These are phyloP conservation scores for Drosophila setosimentum DNA, from an alignment of 2,888 invertebrate species.

Conservation along the genomic window DNA sequence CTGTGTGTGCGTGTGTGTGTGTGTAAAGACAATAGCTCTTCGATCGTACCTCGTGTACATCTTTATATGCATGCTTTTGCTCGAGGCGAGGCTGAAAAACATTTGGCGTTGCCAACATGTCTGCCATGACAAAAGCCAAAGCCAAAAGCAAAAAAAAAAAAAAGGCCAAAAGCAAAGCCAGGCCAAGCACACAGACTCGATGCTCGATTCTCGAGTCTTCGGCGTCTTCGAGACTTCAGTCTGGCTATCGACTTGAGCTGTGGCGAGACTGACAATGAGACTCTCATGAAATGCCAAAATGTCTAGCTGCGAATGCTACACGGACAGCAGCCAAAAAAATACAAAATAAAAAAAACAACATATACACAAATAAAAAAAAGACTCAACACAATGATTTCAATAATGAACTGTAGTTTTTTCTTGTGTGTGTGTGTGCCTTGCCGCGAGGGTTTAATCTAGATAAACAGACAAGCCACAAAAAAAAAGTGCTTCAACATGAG, in stretches of 20 bases:
- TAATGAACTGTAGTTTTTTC: conserved; percentile 74
- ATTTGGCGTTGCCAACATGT: conserved; percentile 79
- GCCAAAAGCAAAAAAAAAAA: conserved; percentile 17
- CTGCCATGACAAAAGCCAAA: conserved; percentile 76
- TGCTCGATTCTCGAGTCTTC: conserved; percentile 27
- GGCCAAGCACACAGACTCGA: conserved; percentile 22
- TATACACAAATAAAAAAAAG: conserved; percentile 11
- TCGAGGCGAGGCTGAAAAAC: conserved; percentile 55
- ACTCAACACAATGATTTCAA: conserved; percentile 76
- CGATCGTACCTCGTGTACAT: conserved; percentile 59
- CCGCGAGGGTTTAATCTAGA: conserved; percentile 79
- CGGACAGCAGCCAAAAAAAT: conserved; percentile 46
- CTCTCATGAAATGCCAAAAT: conserved; percentile 79
- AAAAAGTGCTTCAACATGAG: conserved; percentile 65
- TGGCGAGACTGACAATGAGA: conserved; percentile 64
- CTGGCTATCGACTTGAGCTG: conserved; percentile 38
- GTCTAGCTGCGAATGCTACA: conserved; percentile 75
- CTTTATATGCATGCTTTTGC: conserved; percentile 59
- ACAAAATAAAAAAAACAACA: conserved; percentile 16
- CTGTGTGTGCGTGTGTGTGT: background rate
- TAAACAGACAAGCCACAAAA: conserved; percentile 63
- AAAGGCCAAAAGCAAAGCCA: conserved; percentile 23
- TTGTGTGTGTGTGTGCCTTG: conserved; percentile 44
- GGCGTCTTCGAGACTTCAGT: conserved; percentile 28
- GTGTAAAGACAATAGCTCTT: conserved; percentile 44